These are phyloP conservation scores for Drosophila prostipennis DNA, from an alignment of 2,888 invertebrate species.

Conservation along the genomic window DNA sequence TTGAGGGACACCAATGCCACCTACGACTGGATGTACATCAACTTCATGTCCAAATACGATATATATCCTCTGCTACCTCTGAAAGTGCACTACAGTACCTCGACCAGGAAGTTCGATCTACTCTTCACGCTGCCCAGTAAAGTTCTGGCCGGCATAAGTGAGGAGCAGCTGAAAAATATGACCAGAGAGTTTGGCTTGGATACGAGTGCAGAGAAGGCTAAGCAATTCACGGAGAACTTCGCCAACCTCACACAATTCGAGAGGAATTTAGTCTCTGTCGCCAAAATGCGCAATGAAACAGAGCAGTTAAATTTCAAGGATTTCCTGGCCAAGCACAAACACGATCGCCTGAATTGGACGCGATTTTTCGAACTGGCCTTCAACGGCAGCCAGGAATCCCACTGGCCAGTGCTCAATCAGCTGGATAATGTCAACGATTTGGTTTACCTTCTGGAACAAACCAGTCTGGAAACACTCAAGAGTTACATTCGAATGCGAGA, in stretches of 20 bases:
- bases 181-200: conserved; percentile 66
- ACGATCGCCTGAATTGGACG: conserved; percentile 80
- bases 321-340: conserved; percentile 66
- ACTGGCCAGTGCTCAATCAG: conserved; percentile 71
- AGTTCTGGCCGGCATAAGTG: conserved; percentile 35
- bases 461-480: conserved; percentile 44
- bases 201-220: conserved; percentile 28
- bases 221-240: conserved; percentile 43
- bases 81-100: conserved; percentile 69
- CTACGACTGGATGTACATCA: conserved; percentile 74
- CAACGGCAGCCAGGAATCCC: conserved; percentile 63
- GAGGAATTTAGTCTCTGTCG: conserved; percentile 63
- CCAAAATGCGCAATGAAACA: conserved; percentile 53
- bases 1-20: conserved; percentile 45
- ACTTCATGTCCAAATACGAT: conserved; percentile 77
- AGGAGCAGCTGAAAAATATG: conserved; percentile 63
- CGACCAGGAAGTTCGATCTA: conserved; percentile 66
- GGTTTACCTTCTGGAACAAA: conserved; percentile 63
- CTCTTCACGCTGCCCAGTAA: conserved; percentile 55
- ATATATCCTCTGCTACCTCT: conserved; percentile 73
- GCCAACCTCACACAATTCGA: conserved; percentile 70
- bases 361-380: conserved; percentile 75
- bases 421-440: conserved; percentile 63
- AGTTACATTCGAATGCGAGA: conserved; percentile 74
- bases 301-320: conserved; percentile 58